phyloP scores from a whole-genome alignment of 2,797 vertebrate genomes.

The Potorous gilbertii region DNA sequence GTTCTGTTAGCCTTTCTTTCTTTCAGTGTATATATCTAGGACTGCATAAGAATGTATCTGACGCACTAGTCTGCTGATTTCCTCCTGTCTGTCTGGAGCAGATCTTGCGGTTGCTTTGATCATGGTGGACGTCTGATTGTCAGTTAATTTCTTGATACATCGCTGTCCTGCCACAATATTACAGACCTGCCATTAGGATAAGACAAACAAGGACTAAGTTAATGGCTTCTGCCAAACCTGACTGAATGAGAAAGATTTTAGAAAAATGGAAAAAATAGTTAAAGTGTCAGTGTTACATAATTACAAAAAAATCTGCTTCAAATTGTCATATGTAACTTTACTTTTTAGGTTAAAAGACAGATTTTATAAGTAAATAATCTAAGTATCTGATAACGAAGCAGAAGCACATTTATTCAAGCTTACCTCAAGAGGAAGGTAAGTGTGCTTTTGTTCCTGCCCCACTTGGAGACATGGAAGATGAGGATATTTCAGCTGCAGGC shows the following conservation, averaged over 20 bases:
- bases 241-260: not conserved
- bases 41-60: constrained; percentile 50
- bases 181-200: constrained; percentile 89
- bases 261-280: constrained; percentile 32
- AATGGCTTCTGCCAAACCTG: constrained; percentile 17
- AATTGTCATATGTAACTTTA: not conserved
- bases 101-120: constrained; percentile 98
- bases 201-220: constrained; percentile 21
- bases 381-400: constrained; percentile 31
- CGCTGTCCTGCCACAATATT: constrained; percentile 98
- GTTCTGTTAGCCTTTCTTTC: constrained; percentile 39
- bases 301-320: not conserved
- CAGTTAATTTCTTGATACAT: constrained; percentile 98
- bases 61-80: constrained; percentile 98
- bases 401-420: constrained; percentile 44
- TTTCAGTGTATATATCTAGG: constrained; percentile 43
- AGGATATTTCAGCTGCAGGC: constrained; percentile 97
- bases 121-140: constrained; percentile 99
- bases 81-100: constrained; percentile 97
- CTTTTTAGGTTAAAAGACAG: rapidly evolving
- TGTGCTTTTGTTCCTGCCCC: constrained; percentile 99
- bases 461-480: constrained; percentile 98
- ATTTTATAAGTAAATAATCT: constrained; percentile 22
- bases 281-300: not conserved
- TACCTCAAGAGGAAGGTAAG: constrained; percentile 98